Conservation (phyloP, 2,113 vertebrate genomes). For the Phyllostomus hastatus region DNA sequence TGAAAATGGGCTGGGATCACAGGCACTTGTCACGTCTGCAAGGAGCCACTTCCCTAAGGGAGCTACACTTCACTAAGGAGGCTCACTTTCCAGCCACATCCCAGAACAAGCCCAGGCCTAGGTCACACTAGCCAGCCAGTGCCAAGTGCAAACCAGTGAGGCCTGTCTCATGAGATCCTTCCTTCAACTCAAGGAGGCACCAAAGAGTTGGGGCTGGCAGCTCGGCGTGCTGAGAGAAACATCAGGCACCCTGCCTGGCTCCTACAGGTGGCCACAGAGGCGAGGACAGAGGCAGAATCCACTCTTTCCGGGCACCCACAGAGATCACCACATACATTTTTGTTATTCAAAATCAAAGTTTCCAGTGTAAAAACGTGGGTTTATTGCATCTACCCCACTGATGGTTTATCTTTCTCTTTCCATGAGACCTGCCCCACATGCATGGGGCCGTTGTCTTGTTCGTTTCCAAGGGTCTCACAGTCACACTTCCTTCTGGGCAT, state of each 20-base stretch:
- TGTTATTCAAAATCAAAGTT: neutral
- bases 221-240: neutral
- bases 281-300: neutral
- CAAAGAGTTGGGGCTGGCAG: neutral
- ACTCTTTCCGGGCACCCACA: neutral
- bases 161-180: neutral
- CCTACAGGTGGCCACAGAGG: neutral
- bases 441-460: neutral
- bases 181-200: neutral
- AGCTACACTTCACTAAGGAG: neutral
- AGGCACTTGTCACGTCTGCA: neutral
- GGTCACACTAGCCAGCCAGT: no score
- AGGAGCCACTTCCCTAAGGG: neutral
- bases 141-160: neutral
- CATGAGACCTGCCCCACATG: neutral
- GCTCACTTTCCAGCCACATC: neutral
- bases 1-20: neutral
- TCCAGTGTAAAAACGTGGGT: conserved; percentile 58
- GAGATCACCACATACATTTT: neutral
- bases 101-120: neutral
- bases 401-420: neutral
- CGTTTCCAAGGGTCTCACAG: neutral
- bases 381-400: conserved; percentile 17
- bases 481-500: neutral
- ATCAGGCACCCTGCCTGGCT: neutral